A percentile compares a stretch with the other conserved stretches of the same genome.
phyloP scores from a whole-genome alignment of 2,113 vertebrate species.

The Actenoides lindsayi region DNA sequence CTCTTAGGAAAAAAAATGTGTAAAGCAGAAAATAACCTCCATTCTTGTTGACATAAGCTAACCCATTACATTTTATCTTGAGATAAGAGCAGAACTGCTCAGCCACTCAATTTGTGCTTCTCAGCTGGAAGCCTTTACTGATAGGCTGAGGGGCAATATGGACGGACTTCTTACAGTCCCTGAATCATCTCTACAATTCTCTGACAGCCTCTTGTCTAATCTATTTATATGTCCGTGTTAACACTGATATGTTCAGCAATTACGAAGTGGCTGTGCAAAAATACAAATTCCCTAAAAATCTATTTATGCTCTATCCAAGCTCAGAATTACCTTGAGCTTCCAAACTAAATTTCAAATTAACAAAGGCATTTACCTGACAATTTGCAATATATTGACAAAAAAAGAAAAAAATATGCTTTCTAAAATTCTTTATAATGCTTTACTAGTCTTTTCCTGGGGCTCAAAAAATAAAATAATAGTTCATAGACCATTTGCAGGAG shows the following conservation, averaged over 20 bases:
- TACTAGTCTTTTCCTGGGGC: background rate
- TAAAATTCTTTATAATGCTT: background rate
- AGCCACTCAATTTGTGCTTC: background rate
- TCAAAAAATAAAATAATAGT: background rate
- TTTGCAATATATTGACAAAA: background rate
- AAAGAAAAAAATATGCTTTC: rapidly evolving
- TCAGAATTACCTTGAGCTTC: background rate
- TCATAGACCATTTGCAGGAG: background rate
- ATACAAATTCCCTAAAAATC: background rate
- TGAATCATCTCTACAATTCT: background rate
- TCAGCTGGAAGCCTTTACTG: background rate
- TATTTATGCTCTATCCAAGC: background rate
- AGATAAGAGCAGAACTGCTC: background rate
- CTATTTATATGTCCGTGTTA: background rate
- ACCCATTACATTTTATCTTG: background rate
- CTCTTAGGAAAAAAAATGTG: background rate
- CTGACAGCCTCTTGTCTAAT: background rate
- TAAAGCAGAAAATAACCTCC: background rate
- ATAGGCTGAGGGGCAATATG: rapidly evolving
- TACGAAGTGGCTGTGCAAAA: background rate
- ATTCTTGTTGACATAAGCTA: background rate
- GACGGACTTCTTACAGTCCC: background rate
- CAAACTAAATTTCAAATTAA: background rate
- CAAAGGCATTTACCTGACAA: background rate
- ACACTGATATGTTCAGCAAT: background rate